Evolutionary conservation across 2,797 vertebrate genomes (phyloP).

Genomic region (Vireo griseus): DNA sequence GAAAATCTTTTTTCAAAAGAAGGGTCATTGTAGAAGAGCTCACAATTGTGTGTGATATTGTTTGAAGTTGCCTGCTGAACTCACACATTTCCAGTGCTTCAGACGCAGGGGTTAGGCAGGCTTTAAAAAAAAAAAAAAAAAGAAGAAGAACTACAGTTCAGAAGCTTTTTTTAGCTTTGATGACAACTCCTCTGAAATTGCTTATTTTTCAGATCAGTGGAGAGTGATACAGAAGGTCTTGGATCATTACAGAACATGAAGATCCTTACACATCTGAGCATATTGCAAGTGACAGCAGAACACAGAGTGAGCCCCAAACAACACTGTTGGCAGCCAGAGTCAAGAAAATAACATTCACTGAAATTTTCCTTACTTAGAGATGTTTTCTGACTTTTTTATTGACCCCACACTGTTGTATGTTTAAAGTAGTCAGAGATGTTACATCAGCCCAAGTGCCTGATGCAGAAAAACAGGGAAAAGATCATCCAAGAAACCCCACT

Average conservation of each 20-base stretch:
- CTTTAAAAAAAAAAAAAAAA: background rate
- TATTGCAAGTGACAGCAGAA: conserved; percentile 51
- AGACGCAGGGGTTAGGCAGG: conserved; percentile 11
- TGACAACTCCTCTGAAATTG: conserved; percentile 64
- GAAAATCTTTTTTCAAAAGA: conserved; percentile 19
- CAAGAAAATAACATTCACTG: conserved; percentile 48
- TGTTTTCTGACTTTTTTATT: conserved; percentile 27
- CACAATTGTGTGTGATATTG: background rate
- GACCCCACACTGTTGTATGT: background rate
- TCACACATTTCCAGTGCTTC: conserved; percentile 20
- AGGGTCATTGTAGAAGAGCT: background rate
- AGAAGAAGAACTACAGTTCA: background rate
- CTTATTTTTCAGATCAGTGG: conserved; percentile 74
- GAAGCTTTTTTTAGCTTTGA: conserved; percentile 59
- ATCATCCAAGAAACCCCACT: background rate
- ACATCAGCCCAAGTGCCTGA: background rate
- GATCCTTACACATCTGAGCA: conserved; percentile 52
- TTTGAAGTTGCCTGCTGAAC: conserved; percentile 50
- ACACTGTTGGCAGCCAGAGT: background rate
- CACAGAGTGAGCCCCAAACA: conserved; percentile 16
- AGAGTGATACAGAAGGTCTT: conserved; percentile 59
- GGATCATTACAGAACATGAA: conserved; percentile 67
- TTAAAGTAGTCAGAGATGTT: background rate
- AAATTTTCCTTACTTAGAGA: conserved; percentile 47
- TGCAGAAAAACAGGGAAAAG: background rate